Percentiles rank a stretch among this genome's conserved stretches.
phyloP scores from a whole-genome alignment of 2,113 vertebrate genomes.

The Pygoscelis adeliae region DNA sequence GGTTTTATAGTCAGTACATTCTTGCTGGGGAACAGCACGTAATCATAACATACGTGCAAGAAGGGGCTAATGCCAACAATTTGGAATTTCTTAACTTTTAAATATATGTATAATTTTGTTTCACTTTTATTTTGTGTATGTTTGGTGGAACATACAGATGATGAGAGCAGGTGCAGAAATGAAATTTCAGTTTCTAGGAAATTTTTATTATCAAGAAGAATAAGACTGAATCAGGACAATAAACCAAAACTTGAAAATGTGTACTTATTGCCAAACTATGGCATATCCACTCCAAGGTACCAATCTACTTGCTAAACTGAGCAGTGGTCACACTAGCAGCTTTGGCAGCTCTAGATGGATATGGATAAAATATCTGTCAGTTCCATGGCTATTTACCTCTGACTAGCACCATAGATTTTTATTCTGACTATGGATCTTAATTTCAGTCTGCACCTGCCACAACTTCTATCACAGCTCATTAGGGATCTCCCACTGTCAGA shows the following conservation, averaged over 20 bases:
- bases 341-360: not conserved
- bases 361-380: not conserved
- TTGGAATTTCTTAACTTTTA: not conserved
- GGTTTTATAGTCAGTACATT: not conserved
- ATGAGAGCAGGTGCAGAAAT: not conserved
- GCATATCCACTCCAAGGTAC: not conserved
- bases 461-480: slow-evolving; percentile 25
- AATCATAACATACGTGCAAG: not conserved
- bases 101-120: not conserved
- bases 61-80: not conserved
- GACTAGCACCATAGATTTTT: not conserved
- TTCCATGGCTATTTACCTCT: not conserved
- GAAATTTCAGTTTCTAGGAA: not conserved
- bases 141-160: fast-evolving
- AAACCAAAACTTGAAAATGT: not conserved
- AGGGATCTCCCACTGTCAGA: slow-evolving; percentile 11
- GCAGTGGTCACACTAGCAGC: not conserved
- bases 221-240: not conserved
- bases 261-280: not conserved
- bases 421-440: not conserved
- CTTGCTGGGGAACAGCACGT: not conserved
- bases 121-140: not conserved
- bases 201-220: not conserved
- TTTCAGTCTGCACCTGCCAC: slow-evolving; percentile 41
- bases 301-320: not conserved